Evolutionary conservation across 2,113 vertebrate species (phyloP), one percentile per base, ranked within the genome.

Genomic region (Esox niger): DNA sequence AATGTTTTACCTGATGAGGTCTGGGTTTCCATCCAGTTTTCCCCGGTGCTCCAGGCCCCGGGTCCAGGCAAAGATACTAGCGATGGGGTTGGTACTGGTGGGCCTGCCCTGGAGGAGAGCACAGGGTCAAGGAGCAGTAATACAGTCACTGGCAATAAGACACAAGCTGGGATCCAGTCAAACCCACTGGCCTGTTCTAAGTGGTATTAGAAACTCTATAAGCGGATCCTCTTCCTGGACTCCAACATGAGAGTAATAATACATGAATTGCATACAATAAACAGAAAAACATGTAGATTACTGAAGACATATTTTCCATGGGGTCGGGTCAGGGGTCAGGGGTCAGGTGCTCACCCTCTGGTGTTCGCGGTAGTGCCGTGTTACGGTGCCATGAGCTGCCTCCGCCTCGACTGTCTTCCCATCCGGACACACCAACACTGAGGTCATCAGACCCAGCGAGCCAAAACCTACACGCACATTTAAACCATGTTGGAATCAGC

Each of bases 21-120:
- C 94, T 0, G 87, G 83, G 74, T 95, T 98, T 56, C 91, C 88
- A 7, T 98, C 96, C 66, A 98, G 90, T 81, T 95, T 97, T 49
- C 96, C 97, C 60, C 97, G 84, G 82, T 98, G 97, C 70, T 95
- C 95, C 81, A 98, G 88, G 52, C 96, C 96, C 0, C 94, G 88
- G 0, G 97, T 98, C 97, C 97, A 98, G 25, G 96, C 97, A 9
- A 98, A 98, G 84, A 98, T 96, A 79, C 97, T 98, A 13, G 96
- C 97, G 0, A 98, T 98, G 31, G 96, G 96, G 82, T 98, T 98
- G 17, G 96, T 98, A 73, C 97, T 98, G 77, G 97, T 98, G 11
- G 94, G 92, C 56, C 84, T 91, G 6, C 96, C 97, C 97, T 98
- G 71, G 17, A 69, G 10, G 59, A 46, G 0, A 30, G 7, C 20